These are phyloP conservation scores for Nomada flava DNA, from an alignment of 2,888 invertebrate species.

Conservation along the genomic window DNA sequence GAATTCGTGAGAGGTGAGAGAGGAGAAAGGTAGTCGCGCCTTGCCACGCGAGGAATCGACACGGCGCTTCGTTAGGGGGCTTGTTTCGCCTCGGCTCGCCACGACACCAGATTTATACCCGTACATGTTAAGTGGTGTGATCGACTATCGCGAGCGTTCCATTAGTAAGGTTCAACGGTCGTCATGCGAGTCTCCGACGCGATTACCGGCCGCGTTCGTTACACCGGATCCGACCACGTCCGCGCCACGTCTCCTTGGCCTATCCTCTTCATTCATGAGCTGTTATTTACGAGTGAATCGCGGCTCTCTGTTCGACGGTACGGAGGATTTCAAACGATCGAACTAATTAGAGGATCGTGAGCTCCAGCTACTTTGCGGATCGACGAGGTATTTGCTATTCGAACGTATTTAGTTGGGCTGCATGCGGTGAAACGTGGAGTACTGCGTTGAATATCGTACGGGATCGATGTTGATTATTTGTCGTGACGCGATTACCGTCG, in stretches of 20 bases:
- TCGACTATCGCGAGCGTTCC: slow-evolving; percentile 73
- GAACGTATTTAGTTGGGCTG: too few relatives aligned
- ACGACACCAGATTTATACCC: slow-evolving; percentile 71
- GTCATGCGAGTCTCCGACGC: slow-evolving; percentile 51
- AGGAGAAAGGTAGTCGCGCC: slow-evolving; percentile 75
- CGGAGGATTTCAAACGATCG: background rate
- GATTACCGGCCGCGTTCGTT: slow-evolving; percentile 53
- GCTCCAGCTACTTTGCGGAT: background rate
- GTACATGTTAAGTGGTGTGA: slow-evolving; percentile 77
- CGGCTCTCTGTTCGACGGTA: background rate
- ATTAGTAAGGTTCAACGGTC: slow-evolving; percentile 67
- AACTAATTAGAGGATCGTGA: slow-evolving; percentile 25
- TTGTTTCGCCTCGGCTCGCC: slow-evolving; percentile 63
- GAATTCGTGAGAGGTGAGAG: slow-evolving; percentile 68
- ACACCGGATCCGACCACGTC: slow-evolving; percentile 21
- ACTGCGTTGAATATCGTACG: background rate
- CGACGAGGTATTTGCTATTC: slow-evolving; percentile 1
- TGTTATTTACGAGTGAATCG: slow-evolving; percentile 22
- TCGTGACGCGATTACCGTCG: too few relatives aligned
- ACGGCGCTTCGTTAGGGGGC: slow-evolving; percentile 78
- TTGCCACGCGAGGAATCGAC: slow-evolving; percentile 77
- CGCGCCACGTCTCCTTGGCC: slow-evolving; percentile 13
- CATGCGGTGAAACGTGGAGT: background rate
- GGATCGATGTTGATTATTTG: too few relatives aligned
- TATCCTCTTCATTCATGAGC: slow-evolving; percentile 38